Conservation (phyloP, 2,888 invertebrate genomes). For the Euphydryas editha region DNA sequence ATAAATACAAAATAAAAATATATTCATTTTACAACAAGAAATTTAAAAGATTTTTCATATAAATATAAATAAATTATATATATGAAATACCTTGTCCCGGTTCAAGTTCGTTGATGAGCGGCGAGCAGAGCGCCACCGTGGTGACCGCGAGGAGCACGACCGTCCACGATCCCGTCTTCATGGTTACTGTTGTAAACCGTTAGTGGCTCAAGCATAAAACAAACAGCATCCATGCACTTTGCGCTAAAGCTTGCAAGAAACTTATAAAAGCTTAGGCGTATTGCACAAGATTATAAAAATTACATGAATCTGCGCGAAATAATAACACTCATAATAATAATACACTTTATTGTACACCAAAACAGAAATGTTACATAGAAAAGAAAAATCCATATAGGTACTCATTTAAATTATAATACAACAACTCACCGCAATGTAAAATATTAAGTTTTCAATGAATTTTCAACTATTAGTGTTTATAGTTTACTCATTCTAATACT, state of each 20-base stretch:
- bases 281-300: slow-evolving; percentile 9
- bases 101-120: slow-evolving; percentile 67
- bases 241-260: slow-evolving; percentile 7
- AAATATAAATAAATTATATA: slow-evolving; percentile 15
- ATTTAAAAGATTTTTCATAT: too few relatives aligned
- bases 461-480: too few relatives aligned
- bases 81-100: slow-evolving; percentile 66
- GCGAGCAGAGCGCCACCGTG: slow-evolving; percentile 57
- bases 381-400: too few relatives aligned
- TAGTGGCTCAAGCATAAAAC: slow-evolving; percentile 25
- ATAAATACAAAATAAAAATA: not conserved
- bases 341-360: too few relatives aligned
- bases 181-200: slow-evolving; percentile 61
- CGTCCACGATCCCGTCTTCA: slow-evolving; percentile 65
- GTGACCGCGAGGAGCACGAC: slow-evolving; percentile 61
- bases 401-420: not conserved
- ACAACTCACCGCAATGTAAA: too few relatives aligned
- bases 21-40: too few relatives aligned
- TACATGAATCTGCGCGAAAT: slow-evolving; percentile 2
- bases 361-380: too few relatives aligned
- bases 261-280: slow-evolving; percentile 24
- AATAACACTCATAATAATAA: not conserved
- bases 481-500: too few relatives aligned
- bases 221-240: slow-evolving; percentile 31
- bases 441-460: too few relatives aligned